phyloP scores from a whole-genome alignment of 2,113 vertebrate species.

The Heliornis fulica region DNA sequence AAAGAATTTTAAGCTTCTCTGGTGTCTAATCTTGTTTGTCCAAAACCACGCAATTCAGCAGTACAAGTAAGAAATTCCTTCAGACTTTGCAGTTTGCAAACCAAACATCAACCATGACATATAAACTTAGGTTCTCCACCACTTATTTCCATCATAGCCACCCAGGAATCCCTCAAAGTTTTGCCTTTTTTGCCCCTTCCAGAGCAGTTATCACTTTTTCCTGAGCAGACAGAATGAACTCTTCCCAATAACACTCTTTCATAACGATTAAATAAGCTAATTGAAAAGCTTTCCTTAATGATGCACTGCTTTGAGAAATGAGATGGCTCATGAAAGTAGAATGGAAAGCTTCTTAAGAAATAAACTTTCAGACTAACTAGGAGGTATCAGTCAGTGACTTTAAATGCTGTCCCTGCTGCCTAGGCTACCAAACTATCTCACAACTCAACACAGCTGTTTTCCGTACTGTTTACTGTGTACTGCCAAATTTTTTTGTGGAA shows the following conservation, averaged over 20 bases:
- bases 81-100: not conserved
- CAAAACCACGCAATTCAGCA: not conserved
- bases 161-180: not conserved
- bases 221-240: not conserved
- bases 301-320: not conserved
- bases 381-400: not conserved
- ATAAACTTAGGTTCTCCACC: not conserved
- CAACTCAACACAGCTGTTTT: not conserved
- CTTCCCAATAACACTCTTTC: not conserved
- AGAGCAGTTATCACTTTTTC: not conserved
- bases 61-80: not conserved
- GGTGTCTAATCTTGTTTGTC: not conserved
- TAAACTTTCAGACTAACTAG: slow-evolving; percentile 4
- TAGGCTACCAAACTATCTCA: slow-evolving; percentile 3
- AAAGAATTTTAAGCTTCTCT: not conserved
- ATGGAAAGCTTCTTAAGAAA: slow-evolving; percentile 43
- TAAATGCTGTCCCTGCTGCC: not conserved
- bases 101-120: not conserved
- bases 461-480: not conserved
- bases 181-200: not conserved
- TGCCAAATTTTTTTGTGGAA: not conserved
- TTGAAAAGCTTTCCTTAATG: slow-evolving; percentile 5
- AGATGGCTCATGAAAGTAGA: not conserved
- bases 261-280: not conserved
- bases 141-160: not conserved